Evolutionary conservation across 2,888 invertebrate genomes (phyloP), one percentile per base, ranked within the genome.

Genomic region (Drosophila robusta): DNA sequence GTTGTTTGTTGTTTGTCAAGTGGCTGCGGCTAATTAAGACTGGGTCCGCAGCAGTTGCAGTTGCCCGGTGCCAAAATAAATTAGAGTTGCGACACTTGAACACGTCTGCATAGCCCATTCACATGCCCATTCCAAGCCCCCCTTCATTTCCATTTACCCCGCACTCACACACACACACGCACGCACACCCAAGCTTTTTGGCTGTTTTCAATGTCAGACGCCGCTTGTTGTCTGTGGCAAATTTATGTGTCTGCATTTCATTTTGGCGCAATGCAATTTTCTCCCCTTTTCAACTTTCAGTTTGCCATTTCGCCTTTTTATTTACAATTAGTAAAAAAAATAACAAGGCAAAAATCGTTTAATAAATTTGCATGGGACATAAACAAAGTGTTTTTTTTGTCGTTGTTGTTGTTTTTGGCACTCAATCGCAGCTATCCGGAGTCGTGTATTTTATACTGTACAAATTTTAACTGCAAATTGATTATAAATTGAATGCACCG

Each of bases 161-260:
- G 3, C 8, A 22, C 22, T 22, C 22, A 22, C 22, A 22, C 22
- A 29, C 29, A 9, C 9, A 29, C 29, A 9, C 29, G 9, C 29
- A 26, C 26, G 0, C 14, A 24, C 11, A 18, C 9, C 14, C 26
- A 45, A 60, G 46, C 29, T 12, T 68, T 61, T 62, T 51, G 22
- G 38, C 58, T 58, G 65, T 54, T 73, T 77, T 77, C 83, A 83
- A 83, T 83, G 83, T 79, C 83, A 83, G 80, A 80, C 78, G 60
- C 50, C 51, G 63, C 26, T 5, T 16, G 45, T 70, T 80, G 84
- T 77, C 87, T 85, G 85, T 75, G 38, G 49, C 38, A 75, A 80
- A 85, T 85, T 85, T 85, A 85, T 85, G 84, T 85, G 85, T 85
- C 84, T 85, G 85, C 78, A 58, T 65, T 70, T 68, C 66, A 63